Evolutionary conservation across 2,113 vertebrate genomes (phyloP), one percentile per base, ranked within the genome.

Genomic region (Onychostruthus taczanowskii): DNA sequence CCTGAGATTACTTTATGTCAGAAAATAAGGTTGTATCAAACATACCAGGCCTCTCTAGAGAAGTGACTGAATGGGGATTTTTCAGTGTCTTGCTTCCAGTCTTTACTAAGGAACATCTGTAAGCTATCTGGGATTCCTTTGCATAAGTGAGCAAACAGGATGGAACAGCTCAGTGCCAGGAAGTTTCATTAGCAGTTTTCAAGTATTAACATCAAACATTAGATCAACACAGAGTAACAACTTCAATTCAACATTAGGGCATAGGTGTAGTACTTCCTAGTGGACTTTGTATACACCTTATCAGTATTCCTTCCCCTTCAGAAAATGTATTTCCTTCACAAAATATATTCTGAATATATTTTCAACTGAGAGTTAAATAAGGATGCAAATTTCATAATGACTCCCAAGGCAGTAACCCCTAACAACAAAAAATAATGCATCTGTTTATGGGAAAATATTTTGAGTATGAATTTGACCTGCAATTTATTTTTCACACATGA

Each of bases 371-470:
- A 47, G 30, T 56, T 47, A 83, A 69, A 69, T 26, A 76, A 84
- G 12, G 50, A 87, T 91, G 83, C 39, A 88, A 53, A 83, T 79
- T 56, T 56, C 56, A 41, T 26, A 21, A 43, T 10, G 19, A 55
- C 33, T 62, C 46, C 47, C 41, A 74, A 53, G 0, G 2, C 8
- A 26, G 23, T 53, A 93, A 69, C n/a, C 39, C 10, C 53, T 76
- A 82, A 80, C 16, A 79, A 77, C 13, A 73, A 35, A 35, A 78
- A 89, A 58, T 5, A 3, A 9, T 37, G 9, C 16, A 33, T 43
- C 11, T 63, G 44, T 89, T 93, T 89, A 79, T n/a, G 39, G 84
- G n/a, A 69, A 94, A 97, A 89, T 79, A 92, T 69, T 94, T 56
- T 69, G 58, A 73, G 58, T 39, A 82, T 58, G 61, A 78, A 62